Percentiles rank a stretch among this genome's conserved stretches.
phyloP scores from a whole-genome alignment of 2,888 invertebrate species.

The Ochropleura plecta region DNA sequence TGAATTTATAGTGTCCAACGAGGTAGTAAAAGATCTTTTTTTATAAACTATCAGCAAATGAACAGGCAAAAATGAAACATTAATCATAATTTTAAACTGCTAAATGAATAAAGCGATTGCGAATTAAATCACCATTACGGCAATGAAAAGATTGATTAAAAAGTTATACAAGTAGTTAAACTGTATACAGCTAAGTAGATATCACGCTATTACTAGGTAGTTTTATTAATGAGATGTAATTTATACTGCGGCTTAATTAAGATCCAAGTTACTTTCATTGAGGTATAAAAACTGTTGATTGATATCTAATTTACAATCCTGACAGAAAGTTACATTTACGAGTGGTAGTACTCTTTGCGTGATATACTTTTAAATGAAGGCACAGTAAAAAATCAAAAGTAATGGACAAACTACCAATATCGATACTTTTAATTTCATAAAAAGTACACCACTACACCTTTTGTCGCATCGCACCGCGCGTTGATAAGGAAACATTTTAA shows the following conservation, averaged over 20 bases:
- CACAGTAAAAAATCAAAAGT: constrained; percentile 19
- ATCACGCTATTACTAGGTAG: not conserved
- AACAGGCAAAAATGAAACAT: constrained; percentile 6
- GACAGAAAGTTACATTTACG: constrained; percentile 29
- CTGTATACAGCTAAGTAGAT: constrained; percentile 17
- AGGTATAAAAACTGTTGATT: constrained; percentile 45
- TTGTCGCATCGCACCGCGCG: constrained; percentile 88
- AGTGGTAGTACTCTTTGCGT: constrained; percentile 14
- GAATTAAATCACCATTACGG: constrained; percentile 26
- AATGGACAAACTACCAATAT: constrained; percentile 53
- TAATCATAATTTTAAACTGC: constrained; percentile 17
- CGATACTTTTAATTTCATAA: constrained; percentile 60
- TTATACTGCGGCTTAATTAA: constrained; percentile 39
- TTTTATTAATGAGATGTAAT: constrained; percentile 31
- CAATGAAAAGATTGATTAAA: constrained; percentile 33
- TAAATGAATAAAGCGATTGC: constrained; percentile 35
- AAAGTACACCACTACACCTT: constrained; percentile 78
- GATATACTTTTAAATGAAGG: constrained; percentile 9
- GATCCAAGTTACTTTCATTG: constrained; percentile 49
- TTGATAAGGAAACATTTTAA: constrained; percentile 91
- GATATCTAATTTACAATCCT: constrained; percentile 45
- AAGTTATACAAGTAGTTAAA: constrained; percentile 24
- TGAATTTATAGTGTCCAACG: not conserved
- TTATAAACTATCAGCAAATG: not conserved
- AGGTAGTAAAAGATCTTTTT: not conserved